These are phyloP conservation scores for Scaptomyza pallida DNA, from an alignment of 1,140 invertebrate species.

Conservation along the genomic window DNA sequence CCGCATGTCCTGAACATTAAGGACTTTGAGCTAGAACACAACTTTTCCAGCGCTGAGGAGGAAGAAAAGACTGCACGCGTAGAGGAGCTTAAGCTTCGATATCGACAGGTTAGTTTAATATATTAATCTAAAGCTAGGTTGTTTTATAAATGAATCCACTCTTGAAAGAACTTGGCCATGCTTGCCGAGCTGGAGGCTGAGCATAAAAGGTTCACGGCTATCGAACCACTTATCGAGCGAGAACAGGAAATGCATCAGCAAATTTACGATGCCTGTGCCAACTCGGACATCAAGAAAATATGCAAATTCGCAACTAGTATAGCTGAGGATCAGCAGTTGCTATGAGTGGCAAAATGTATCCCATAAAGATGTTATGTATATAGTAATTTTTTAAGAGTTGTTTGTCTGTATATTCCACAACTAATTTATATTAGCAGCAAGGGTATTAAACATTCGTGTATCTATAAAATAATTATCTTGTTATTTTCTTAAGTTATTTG, in stretches of 20 bases:
- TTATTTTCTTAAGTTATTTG: neutral
- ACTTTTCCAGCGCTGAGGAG: constrained; percentile 38
- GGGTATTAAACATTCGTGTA: neutral
- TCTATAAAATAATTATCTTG: neutral
- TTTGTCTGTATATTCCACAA: too few species aligned
- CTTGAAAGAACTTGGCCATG: constrained; percentile 64
- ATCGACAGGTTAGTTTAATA: constrained; percentile 46
- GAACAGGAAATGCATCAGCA: constrained; percentile 57
- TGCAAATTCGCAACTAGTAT: constrained; percentile 27
- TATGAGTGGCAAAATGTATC: neutral
- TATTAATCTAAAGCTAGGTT: neutral
- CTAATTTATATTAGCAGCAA: neutral
- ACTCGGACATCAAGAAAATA: constrained; percentile 26
- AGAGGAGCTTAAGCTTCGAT: constrained; percentile 42
- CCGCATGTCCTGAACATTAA: constrained; percentile 58
- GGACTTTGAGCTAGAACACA: constrained; percentile 49
- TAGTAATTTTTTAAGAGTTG: neutral
- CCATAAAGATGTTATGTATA: neutral
- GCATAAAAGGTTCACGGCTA: constrained; percentile 38
- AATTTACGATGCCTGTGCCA: constrained; percentile 17
- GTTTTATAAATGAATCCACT: neutral
- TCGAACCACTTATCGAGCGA: constrained; percentile 37
- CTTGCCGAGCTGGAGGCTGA: constrained; percentile 58
- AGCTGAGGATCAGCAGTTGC: constrained; percentile 3
- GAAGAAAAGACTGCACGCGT: constrained; percentile 38